Base-by-base conservation (phyloP, 2,797 vertebrate genomes). In the Ptychadena robeensis region DNA sequence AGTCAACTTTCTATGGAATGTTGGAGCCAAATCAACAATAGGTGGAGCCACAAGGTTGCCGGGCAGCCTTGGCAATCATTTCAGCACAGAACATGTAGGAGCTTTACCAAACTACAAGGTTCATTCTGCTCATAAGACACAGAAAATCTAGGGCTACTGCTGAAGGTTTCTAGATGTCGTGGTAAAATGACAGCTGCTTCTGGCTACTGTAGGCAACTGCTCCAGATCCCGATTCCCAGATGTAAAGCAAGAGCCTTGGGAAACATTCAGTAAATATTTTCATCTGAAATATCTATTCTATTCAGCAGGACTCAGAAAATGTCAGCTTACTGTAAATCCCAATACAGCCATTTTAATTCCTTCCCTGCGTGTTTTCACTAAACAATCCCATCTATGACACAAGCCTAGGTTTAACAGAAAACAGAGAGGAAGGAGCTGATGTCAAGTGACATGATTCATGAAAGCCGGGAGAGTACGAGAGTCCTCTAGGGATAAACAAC, bases 371-470 rank as follows among this genome's bases (percentile, higher is more conserved):
- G 18, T 53, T 22, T 53, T n/a, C 44, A 22, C 44, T 22, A 53
- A 53, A 48, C 40, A 48, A 0, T 22, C 10, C 18, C 18, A 22
- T 22, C 44, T n/a, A 53, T 22, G 5, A 53, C 44, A 22, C 40
- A 22, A 53, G 44, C 18, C 44, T 53, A 53, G 44, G 44, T 53
- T 18, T 22, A 53, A 6, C 44, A 53, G 44, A 28, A 27, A 27
- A 59, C 57, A 35, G 31, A 35, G 31, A 67, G 31, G 65, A 34
- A 35, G 65, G 12, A 32, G 30, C 32, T 9, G 15, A 34, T 35
- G 66, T 9, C 67, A 69, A 38, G 64, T 69, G 65, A 69, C 65
- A 69, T 78, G 37, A 67, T 40, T n/a, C 5, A 40, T 4, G n/a
- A n/a, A 48, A 22, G 48, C 25, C 9, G 38, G 5, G 37, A 5